Evolutionary conservation across 2,888 invertebrate genomes (phyloP), one percentile per base, ranked within the genome.

Genomic region (Steinernema hermaphroditum): DNA sequence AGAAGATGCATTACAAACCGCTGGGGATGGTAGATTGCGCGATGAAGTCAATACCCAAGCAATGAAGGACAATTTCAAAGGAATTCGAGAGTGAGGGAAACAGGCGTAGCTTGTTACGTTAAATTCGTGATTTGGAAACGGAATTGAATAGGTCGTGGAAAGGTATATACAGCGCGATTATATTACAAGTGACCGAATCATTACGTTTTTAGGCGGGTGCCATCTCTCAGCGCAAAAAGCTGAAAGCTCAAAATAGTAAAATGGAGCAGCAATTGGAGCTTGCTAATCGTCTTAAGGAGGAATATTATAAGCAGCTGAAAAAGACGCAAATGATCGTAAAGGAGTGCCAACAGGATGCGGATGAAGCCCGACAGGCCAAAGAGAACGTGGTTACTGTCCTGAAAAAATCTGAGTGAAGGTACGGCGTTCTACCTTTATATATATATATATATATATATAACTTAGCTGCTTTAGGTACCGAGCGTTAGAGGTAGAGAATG

Each of bases 21-120:
- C 95, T 0, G 98, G 99, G 88, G 97, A 99, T 88, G 96, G 94
- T 72, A 96, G 96, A 88, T 89, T 98, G 76, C 90, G 98, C 22
- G 90, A 96, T 69, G 98, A 99, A 88, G 98, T 99, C 41, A 98
- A 96, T 88, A 95, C 95, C 93, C 95, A 97, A 88, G 98, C 97
- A 0, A 89, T 95, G 88, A 91, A 94, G 76, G 92, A 94, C 22
- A 97, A 98, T 89, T 93, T 94, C 85, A 97, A 94, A 94, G 87
- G 97, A 98, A 85, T 96, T 96, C 87, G 93, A 93, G 80, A 93
- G 94, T 0, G 97, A 98, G 88, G 97, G 98, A 88, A 94, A 95
- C 87, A 87, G 90, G 2, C 91, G 95, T 77, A 92, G 93, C 54
- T 91, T 98, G 72, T 91, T 94, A 75, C 96, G 96, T 88, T 94